Percentiles rank a stretch among this genome's conserved stretches.
Evolutionary conservation across 2,888 invertebrate genomes (phyloP).

Genomic region (Noctua fimbriata): DNA sequence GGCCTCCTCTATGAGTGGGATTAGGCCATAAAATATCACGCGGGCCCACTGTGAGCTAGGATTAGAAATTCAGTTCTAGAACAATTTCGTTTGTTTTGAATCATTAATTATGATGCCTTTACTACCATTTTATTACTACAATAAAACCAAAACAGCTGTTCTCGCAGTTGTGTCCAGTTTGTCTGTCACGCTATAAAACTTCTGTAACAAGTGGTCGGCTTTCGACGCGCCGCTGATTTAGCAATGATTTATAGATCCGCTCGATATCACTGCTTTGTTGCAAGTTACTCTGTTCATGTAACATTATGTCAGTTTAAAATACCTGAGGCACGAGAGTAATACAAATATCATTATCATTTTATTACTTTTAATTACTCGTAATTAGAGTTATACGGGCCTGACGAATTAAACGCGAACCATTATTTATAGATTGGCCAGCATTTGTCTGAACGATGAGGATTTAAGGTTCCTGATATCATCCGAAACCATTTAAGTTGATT

Average conservation of each 20-base stretch:
- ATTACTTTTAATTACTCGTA: slow-evolving; percentile 39
- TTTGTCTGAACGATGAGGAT: background rate
- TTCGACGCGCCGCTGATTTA: slow-evolving; percentile 8
- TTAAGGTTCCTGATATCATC: slow-evolving; percentile 16
- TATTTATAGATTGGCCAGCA: background rate
- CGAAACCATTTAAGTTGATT: slow-evolving; percentile 32
- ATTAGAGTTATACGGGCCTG: slow-evolving; percentile 27
- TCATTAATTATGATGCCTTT: background rate
- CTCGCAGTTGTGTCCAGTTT: slow-evolving; percentile 9
- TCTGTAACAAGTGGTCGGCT: slow-evolving; percentile 15
- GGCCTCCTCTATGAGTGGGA: background rate
- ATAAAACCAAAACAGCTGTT: slow-evolving; percentile 24
- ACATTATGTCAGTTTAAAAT: slow-evolving; percentile 22
- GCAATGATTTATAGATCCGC: slow-evolving; percentile 30
- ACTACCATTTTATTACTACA: slow-evolving; percentile 3
- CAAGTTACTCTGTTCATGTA: slow-evolving; percentile 3
- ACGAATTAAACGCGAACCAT: slow-evolving; percentile 14
- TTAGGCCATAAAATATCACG: background rate
- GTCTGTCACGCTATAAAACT: background rate
- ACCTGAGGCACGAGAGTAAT: slow-evolving; percentile 5
- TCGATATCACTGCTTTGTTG: slow-evolving; percentile 8
- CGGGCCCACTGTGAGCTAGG: background rate
- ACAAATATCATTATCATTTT: slow-evolving; percentile 42
- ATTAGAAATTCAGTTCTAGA: background rate
- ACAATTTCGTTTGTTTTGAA: background rate